Evolutionary conservation across 2,113 vertebrate species (phyloP).

Genomic region (Rhea pennata): DNA sequence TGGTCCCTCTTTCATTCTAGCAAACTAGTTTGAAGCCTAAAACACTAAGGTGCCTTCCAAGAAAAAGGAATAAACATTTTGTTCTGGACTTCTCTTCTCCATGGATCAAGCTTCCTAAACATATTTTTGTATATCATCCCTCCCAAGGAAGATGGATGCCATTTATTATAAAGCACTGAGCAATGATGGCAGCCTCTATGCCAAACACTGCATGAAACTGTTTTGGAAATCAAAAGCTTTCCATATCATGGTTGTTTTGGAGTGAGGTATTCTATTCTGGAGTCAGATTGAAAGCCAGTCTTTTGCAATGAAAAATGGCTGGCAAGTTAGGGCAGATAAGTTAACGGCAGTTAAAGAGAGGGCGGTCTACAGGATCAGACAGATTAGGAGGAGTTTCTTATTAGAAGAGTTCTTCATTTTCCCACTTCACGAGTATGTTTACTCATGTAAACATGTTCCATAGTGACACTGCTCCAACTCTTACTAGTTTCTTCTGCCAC

Average conservation of each 20-base stretch:
- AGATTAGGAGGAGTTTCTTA: not conserved
- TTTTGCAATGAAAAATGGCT: not conserved
- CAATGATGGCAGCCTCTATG: not conserved
- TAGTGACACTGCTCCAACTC: not conserved
- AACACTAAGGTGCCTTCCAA: not conserved
- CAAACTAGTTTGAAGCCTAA: not conserved
- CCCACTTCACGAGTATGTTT: not conserved
- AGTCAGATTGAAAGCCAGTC: not conserved
- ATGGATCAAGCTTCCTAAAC: not conserved
- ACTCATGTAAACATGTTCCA: not conserved
- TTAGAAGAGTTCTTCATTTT: not conserved
- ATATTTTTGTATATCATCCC: not conserved
- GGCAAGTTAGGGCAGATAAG: not conserved
- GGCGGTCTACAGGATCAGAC: not conserved
- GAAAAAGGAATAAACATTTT: not conserved
- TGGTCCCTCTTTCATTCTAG: not conserved
- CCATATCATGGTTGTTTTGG: not conserved
- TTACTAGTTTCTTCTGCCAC: not conserved
- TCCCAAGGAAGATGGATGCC: not conserved
- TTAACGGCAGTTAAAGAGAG: not conserved
- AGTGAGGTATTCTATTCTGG: not conserved
- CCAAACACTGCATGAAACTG: not conserved
- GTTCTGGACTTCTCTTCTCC: not conserved
- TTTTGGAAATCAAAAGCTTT: not conserved
- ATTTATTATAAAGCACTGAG: not conserved